Percentiles rank a stretch among this genome's conserved stretches.
Evolutionary conservation across 2,888 invertebrate species (phyloP).

Genomic region (Cosmia pyralina): DNA sequence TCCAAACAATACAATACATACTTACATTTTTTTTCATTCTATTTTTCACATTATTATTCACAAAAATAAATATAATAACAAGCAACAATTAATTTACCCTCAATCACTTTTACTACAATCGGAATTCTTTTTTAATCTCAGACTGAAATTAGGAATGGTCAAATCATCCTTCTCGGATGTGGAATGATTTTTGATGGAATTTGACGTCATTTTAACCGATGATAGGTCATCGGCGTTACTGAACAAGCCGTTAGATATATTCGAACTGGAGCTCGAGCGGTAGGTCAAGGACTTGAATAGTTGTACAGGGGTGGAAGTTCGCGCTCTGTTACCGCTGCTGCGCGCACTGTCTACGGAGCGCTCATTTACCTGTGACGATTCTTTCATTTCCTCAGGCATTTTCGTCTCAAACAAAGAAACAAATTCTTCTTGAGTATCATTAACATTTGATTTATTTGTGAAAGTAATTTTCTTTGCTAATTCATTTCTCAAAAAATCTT

Average conservation of each 20-base stretch:
- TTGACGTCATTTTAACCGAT: slow-evolving; percentile 88
- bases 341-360: slow-evolving; percentile 74
- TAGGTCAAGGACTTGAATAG: slow-evolving; percentile 84
- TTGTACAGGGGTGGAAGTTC: slow-evolving; percentile 91
- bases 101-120: slow-evolving; percentile 85
- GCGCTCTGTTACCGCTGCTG: slow-evolving; percentile 79
- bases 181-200: slow-evolving; percentile 85
- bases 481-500: slow-evolving; percentile 85
- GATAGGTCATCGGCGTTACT: slow-evolving; percentile 90
- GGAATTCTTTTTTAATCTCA: slow-evolving; percentile 80
- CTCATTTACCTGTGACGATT: slow-evolving; percentile 69
- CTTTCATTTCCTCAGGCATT: slow-evolving; percentile 84
- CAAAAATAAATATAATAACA: slow-evolving; percentile 59
- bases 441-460: slow-evolving; percentile 77
- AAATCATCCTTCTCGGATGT: slow-evolving; percentile 87
- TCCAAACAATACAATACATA: slow-evolving; percentile 59
- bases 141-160: slow-evolving; percentile 86
- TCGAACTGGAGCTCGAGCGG: slow-evolving; percentile 87
- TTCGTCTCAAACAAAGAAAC: slow-evolving; percentile 85
- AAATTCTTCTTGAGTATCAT: slow-evolving; percentile 80
- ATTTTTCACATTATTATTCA: slow-evolving; percentile 47
- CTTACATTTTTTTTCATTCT: slow-evolving; percentile 46
- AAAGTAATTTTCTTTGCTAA: slow-evolving; percentile 86
- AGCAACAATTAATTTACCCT: slow-evolving; percentile 63
- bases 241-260: slow-evolving; percentile 86